A percentile compares a stretch with the other conserved stretches of the same genome.
Conservation (phyloP, 2,113 vertebrate species). For the Arenaria interpres region DNA sequence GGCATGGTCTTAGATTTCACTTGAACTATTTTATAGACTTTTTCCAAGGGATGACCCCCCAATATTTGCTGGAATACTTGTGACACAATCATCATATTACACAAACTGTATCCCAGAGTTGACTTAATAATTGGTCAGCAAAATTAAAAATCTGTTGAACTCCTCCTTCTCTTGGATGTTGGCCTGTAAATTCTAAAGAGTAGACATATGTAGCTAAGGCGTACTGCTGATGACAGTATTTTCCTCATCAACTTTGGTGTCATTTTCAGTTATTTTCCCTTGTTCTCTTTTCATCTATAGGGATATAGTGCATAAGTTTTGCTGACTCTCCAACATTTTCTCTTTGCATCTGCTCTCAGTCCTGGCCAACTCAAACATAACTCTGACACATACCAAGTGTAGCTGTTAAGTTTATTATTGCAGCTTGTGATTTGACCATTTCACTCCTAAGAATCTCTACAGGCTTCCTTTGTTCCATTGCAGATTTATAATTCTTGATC, state of each 20-base stretch:
- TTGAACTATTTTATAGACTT: neutral
- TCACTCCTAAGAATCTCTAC: neutral
- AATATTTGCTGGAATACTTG: neutral
- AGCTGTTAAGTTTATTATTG: neutral
- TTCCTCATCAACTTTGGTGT: neutral
- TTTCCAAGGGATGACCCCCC: neutral
- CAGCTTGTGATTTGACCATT: neutral
- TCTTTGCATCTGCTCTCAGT: neutral
- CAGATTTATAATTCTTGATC: neutral
- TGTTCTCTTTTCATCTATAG: neutral
- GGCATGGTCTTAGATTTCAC: neutral
- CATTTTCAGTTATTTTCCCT: neutral
- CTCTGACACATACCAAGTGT: neutral
- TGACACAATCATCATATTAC: neutral
- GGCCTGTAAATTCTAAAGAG: neutral
- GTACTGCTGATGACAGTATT: neutral
- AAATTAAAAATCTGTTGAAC: neutral
- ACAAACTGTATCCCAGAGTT: neutral
- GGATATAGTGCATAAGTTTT: neutral
- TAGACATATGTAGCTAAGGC: neutral
- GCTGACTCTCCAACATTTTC: neutral
- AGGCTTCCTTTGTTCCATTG: neutral
- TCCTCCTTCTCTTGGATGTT: neutral
- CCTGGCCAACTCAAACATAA: neutral
- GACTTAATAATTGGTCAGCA: neutral